These are phyloP conservation scores for Micromesistius poutassou DNA, from an alignment of 2,797 vertebrate genomes.

Conservation along the genomic window DNA sequence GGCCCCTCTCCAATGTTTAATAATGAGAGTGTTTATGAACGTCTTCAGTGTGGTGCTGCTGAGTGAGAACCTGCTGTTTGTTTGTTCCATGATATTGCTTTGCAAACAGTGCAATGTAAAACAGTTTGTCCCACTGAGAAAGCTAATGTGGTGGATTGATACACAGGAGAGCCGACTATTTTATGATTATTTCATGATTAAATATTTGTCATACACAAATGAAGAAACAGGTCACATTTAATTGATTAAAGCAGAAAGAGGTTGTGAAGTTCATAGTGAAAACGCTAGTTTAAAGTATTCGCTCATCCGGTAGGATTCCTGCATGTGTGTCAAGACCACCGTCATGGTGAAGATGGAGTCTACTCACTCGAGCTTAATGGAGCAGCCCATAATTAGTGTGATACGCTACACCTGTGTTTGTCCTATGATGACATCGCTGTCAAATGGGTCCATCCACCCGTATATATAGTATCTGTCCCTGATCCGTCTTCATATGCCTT, in stretches of 20 bases:
- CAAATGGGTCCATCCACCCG: no score
- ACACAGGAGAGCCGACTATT: background rate
- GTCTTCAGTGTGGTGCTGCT: background rate
- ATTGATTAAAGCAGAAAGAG: background rate
- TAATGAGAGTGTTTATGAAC: background rate
- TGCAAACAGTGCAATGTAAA: no score
- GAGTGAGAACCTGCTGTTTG: no score
- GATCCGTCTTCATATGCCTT: background rate
- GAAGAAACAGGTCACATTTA: background rate
- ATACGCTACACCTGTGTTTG: no score
- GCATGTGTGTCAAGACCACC: background rate
- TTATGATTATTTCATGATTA: background rate
- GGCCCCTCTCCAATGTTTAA: background rate
- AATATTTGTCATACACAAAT: background rate
- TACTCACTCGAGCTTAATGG: background rate
- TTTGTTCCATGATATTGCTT: no score
- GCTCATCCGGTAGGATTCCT: background rate
- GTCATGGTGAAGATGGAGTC: background rate
- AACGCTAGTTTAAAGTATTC: background rate
- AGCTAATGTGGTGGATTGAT: no score
- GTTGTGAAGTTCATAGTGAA: background rate
- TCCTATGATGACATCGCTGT: no score
- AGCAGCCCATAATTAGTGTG: background rate
- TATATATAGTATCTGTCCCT: background rate
- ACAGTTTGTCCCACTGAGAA: no score